Conservation (phyloP, 2,113 vertebrate species). For the Vanacampus margaritifer region DNA sequence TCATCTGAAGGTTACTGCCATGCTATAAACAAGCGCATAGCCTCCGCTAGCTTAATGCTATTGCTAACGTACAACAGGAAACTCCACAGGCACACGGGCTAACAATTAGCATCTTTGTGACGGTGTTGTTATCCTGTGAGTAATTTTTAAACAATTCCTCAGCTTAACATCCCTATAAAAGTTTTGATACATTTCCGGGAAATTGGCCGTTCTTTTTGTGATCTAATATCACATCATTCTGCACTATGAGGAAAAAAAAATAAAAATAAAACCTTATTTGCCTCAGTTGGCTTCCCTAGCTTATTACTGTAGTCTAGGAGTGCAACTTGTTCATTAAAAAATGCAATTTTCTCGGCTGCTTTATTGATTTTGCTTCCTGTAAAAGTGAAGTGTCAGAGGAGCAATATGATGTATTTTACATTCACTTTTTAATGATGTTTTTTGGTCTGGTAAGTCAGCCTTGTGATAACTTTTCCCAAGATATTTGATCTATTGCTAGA, state of each 20-base stretch:
- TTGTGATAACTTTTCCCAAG: neutral
- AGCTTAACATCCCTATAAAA: neutral
- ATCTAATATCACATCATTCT: neutral
- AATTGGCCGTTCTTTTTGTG: neutral
- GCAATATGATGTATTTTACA: slow-evolving; percentile 10
- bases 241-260: neutral
- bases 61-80: too few relatives aligned
- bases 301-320: neutral
- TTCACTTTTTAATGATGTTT: neutral
- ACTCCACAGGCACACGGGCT: too few relatives aligned
- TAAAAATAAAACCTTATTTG: neutral
- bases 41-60: too few relatives aligned
- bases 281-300: neutral
- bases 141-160: neutral
- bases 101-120: too few relatives aligned
- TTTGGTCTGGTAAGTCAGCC: neutral
- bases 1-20: too few relatives aligned
- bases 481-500: neutral
- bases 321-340: slow-evolving; percentile 24
- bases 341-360: slow-evolving; percentile 23
- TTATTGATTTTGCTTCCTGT: slow-evolving; percentile 28
- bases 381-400: slow-evolving; percentile 19
- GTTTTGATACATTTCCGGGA: neutral
- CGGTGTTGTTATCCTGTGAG: too few relatives aligned
- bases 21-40: too few relatives aligned